Conservation (phyloP, 1,140 invertebrate species). For the Bombus difficillimus region DNA sequence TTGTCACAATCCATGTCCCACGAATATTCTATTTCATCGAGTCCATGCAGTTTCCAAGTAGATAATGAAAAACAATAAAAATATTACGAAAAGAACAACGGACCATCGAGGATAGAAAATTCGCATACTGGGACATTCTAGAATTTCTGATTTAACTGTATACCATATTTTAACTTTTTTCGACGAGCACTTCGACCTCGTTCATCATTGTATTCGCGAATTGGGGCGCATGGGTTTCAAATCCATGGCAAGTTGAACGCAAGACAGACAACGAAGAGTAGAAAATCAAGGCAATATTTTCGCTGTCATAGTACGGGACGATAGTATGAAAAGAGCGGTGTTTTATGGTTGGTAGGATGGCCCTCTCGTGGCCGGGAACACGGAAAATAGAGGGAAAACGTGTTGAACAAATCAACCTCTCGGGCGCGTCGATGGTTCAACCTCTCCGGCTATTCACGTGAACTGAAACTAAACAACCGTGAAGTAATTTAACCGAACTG, state of each 20-base stretch:
- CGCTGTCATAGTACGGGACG: neutral
- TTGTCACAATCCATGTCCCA: no score
- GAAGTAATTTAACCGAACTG: slow-evolving; percentile 63
- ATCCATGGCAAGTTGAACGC: neutral
- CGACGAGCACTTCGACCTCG: neutral
- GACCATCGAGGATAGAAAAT: neutral
- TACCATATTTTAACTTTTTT: neutral
- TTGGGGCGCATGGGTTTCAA: neutral
- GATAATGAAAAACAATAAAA: neutral
- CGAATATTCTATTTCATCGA: neutral
- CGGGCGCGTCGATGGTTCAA: slow-evolving; percentile 46
- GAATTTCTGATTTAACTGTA: neutral
- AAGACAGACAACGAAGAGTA: neutral
- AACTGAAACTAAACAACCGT: slow-evolving; percentile 67
- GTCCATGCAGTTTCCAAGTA: neutral
- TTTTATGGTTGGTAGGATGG: slow-evolving; percentile 23
- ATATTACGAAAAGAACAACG: neutral
- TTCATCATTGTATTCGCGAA: neutral
- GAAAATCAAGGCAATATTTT: slow-evolving; percentile 38
- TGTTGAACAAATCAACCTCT: slow-evolving; percentile 15
- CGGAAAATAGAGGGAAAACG: slow-evolving; percentile 44
- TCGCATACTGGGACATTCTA: neutral
- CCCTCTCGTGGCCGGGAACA: neutral
- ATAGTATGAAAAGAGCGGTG: slow-evolving; percentile 17
- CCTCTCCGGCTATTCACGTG: slow-evolving; percentile 56